phyloP scores from a whole-genome alignment of 2,888 invertebrate genomes.

The Ligdia adustata region DNA sequence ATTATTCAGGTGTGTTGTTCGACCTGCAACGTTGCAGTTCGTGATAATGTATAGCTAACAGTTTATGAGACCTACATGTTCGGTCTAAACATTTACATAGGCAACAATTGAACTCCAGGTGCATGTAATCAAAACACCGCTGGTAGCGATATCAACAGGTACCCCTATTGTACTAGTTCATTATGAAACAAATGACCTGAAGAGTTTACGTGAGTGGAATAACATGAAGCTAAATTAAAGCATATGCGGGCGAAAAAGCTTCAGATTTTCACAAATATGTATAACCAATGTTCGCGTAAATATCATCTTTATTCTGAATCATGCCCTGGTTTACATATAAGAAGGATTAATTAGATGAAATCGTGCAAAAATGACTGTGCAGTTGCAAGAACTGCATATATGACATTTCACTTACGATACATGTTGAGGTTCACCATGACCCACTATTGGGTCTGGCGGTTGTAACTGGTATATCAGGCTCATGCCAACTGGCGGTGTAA shows the following conservation, averaged over 20 bases:
- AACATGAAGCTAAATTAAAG: neutral
- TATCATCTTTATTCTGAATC: too few relatives aligned
- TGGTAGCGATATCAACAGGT: slow-evolving; percentile 46
- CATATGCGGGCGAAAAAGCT: slow-evolving; percentile 2
- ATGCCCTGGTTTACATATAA: too few relatives aligned
- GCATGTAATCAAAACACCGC: slow-evolving; percentile 58
- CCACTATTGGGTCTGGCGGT: slow-evolving; percentile 41
- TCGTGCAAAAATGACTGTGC: slow-evolving; percentile 3
- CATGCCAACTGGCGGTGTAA: slow-evolving; percentile 31
- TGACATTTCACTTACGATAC: slow-evolving; percentile 38
- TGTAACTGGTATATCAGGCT: slow-evolving; percentile 41
- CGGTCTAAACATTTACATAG: slow-evolving; percentile 43
- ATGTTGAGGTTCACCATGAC: slow-evolving; percentile 48
- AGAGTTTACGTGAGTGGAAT: slow-evolving; percentile 12
- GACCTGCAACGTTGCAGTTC: slow-evolving; percentile 54
- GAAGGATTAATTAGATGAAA: too few relatives aligned
- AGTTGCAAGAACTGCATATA: slow-evolving; percentile 17
- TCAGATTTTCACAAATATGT: neutral
- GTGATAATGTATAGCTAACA: slow-evolving; percentile 46
- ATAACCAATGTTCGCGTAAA: too few relatives aligned
- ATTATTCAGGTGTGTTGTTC: slow-evolving; percentile 38
- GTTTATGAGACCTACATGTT: slow-evolving; percentile 34
- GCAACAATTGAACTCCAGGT: slow-evolving; percentile 61
- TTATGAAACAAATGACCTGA: slow-evolving; percentile 29
- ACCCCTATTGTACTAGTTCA: too few relatives aligned